Conservation (phyloP, 2,113 vertebrate genomes). For the Bucco capensis region DNA sequence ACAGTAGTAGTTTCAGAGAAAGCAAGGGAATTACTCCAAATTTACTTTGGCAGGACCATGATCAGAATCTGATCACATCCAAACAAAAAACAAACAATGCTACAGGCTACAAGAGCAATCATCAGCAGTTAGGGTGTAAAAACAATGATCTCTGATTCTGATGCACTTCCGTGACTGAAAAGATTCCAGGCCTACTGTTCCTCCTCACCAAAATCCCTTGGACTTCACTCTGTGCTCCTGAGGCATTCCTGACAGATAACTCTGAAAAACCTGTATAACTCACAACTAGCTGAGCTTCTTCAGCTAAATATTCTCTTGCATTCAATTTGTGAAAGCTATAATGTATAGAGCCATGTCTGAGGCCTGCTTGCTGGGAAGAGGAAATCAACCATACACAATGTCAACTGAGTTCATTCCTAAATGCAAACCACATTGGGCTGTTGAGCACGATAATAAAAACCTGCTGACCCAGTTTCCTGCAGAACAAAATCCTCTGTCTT, state of each 20-base stretch:
- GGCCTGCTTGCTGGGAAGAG: constrained; percentile 48
- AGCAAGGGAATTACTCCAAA: neutral
- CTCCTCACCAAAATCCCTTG: neutral
- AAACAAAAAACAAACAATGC: neutral
- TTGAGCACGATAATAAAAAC: constrained; percentile 54
- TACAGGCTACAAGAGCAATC: neutral
- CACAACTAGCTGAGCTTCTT: neutral
- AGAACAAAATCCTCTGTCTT: constrained; percentile 62
- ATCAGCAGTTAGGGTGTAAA: neutral
- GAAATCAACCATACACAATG: constrained; percentile 7
- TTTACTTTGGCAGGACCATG: neutral
- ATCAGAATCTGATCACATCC: neutral
- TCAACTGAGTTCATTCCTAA: constrained; percentile 46
- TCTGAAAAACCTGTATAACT: neutral
- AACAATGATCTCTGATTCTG: neutral
- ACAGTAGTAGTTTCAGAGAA: neutral
- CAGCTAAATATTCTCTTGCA: neutral
- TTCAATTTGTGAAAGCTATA: neutral
- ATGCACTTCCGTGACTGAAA: neutral
- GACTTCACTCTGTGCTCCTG: neutral
- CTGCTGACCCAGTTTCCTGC: constrained; percentile 68
- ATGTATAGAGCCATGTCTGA: neutral
- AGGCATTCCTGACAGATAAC: neutral
- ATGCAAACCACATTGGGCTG: constrained; percentile 55
- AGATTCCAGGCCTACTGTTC: neutral